A percentile compares a stretch with the other conserved stretches of the same genome.
These are phyloP conservation scores for Eucera pruinosa DNA, from an alignment of 2,888 invertebrate species.

Conservation along the genomic window DNA sequence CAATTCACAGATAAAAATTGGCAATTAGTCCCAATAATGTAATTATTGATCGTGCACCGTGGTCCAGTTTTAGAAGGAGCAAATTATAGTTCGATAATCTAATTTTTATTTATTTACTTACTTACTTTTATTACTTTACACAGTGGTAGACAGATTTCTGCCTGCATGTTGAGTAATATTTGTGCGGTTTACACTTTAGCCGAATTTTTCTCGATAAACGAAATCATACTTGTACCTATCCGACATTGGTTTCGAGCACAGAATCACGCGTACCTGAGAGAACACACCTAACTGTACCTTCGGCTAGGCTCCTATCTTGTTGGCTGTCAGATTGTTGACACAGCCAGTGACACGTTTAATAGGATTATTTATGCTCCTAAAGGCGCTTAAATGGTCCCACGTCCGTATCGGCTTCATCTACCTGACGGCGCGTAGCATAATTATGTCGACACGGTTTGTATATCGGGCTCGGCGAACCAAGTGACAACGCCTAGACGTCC, in stretches of 20 bases:
- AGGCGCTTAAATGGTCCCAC: slow-evolving; percentile 77
- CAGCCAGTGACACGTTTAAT: slow-evolving; percentile 81
- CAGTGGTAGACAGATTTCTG: slow-evolving; percentile 5
- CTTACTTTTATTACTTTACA: too few relatives aligned
- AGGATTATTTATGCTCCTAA: slow-evolving; percentile 81
- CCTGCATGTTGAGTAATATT: slow-evolving; percentile 8
- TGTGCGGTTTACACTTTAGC: slow-evolving; percentile 8
- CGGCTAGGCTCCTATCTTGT: slow-evolving; percentile 68
- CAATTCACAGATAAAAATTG: too few relatives aligned
- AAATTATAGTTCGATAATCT: background rate
- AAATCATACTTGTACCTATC: slow-evolving; percentile 35
- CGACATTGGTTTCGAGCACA: slow-evolving; percentile 43
- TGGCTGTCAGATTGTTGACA: slow-evolving; percentile 81
- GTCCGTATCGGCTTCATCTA: slow-evolving; percentile 75
- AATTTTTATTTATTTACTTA: too few relatives aligned
- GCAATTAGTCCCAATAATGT: too few relatives aligned
- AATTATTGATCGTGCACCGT: background rate
- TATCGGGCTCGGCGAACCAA: slow-evolving; percentile 49
- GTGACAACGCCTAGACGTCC: slow-evolving; percentile 75
- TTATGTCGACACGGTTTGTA: slow-evolving; percentile 76
- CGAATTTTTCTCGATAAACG: slow-evolving; percentile 3
- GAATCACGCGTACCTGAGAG: slow-evolving; percentile 31
- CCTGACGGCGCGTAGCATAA: slow-evolving; percentile 78
- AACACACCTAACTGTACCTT: slow-evolving; percentile 42
- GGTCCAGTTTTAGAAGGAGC: background rate